Evolutionary conservation across 2,113 vertebrate genomes (phyloP).

Genomic region (Hoplias malabaricus): DNA sequence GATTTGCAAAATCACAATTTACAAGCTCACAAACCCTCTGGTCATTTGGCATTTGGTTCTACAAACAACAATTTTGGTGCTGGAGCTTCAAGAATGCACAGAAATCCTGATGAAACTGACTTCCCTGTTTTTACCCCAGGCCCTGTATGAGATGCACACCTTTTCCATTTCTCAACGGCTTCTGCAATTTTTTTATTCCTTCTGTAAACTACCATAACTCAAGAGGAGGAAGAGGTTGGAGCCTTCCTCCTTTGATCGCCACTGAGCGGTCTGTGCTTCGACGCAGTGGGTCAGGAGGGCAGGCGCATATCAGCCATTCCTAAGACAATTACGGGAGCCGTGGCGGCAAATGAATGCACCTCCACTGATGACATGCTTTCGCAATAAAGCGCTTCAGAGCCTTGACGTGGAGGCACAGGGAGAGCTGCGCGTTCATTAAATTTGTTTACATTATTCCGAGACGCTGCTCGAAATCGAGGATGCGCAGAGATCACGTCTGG

Average conservation of each 20-base stretch:
- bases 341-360: conserved; percentile 8
- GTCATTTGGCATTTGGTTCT: background rate
- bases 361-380: conserved; percentile 24
- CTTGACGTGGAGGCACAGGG: conserved; percentile 7
- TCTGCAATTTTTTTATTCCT: background rate
- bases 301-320: background rate
- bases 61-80: background rate
- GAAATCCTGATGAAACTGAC: background rate
- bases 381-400: conserved; percentile 27
- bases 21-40: background rate
- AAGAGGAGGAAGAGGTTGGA: background rate
- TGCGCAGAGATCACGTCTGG: conserved; percentile 16
- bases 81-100: background rate
- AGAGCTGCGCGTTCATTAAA: conserved; percentile 42
- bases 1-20: background rate
- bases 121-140: background rate
- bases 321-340: conserved; percentile 19
- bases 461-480: conserved; percentile 11
- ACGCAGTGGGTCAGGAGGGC: conserved; percentile 4
- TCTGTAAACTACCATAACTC: background rate
- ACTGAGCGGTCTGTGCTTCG: background rate
- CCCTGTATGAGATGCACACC: background rate
- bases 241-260: background rate
- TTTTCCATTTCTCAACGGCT: background rate
- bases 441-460: conserved; percentile 47